Evolutionary conservation across 2,113 vertebrate species (phyloP).

Genomic region (Chaenogobius annularis): DNA sequence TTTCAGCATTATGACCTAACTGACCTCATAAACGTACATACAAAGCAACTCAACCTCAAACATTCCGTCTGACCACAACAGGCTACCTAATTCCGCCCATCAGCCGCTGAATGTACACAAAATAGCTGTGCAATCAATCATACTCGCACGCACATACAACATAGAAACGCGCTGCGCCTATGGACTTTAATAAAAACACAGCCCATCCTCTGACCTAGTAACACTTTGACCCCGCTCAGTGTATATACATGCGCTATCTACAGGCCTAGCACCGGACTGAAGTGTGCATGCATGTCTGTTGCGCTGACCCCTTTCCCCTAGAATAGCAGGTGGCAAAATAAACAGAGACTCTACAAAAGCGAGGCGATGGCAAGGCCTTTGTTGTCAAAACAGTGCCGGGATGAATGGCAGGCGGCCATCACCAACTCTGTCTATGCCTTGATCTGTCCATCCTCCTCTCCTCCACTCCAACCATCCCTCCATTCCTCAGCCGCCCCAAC

Average conservation of each 20-base stretch:
- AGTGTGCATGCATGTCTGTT: constrained; percentile 19
- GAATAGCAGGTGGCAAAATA: constrained; percentile 80
- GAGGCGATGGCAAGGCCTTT: constrained; percentile 62
- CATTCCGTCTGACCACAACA: constrained; percentile 63
- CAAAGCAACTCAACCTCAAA: constrained; percentile 56
- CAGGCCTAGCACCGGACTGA: constrained; percentile 8
- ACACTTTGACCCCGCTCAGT: constrained; percentile 39
- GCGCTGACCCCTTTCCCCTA: constrained; percentile 64
- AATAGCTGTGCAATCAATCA: constrained; percentile 59
- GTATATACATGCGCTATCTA: constrained; percentile 18
- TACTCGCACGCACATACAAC: constrained; percentile 3
- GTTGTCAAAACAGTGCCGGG: constrained; percentile 79
- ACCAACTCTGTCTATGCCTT: constrained; percentile 33
- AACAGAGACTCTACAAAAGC: constrained; percentile 79
- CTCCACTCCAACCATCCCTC: constrained; percentile 3
- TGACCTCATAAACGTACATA: constrained; percentile 25
- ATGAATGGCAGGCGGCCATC: constrained; percentile 67
- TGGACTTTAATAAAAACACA: constrained; percentile 29
- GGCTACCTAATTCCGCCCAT: constrained; percentile 53
- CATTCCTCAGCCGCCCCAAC: constrained; percentile 17
- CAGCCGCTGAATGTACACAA: constrained; percentile 40
- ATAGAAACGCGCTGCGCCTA: constrained; percentile 17
- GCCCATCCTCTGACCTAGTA: constrained; percentile 50
- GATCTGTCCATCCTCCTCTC: constrained; percentile 9
- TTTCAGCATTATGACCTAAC: constrained; percentile 17